These are phyloP conservation scores for Serranus cabrilla DNA, from an alignment of 2,797 vertebrate genomes.

Conservation along the genomic window DNA sequence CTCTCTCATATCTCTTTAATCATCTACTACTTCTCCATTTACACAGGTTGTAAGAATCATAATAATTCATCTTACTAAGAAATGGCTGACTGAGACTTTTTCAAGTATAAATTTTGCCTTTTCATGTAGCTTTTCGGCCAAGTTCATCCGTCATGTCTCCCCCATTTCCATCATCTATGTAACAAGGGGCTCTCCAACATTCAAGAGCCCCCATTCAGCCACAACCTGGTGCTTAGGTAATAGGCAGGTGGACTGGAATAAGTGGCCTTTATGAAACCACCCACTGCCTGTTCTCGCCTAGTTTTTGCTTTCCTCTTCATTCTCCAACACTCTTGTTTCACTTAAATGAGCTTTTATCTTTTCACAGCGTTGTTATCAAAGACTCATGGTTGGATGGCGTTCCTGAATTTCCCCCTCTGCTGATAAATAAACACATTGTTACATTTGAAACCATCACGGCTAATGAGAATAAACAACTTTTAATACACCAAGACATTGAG, in stretches of 20 bases:
- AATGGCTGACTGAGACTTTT: conserved; percentile 5
- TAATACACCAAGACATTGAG: conserved; percentile 22
- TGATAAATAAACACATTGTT: conserved; percentile 54
- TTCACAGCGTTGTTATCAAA: conserved; percentile 35
- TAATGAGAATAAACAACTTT: conserved; percentile 63
- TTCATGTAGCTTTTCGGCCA: conserved; percentile 10
- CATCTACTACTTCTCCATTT: not conserved
- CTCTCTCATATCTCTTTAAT: not conserved
- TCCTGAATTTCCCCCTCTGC: conserved; percentile 53
- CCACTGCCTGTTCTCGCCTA: conserved; percentile 25
- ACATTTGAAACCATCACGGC: conserved; percentile 52
- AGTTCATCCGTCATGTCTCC: conserved; percentile 14
- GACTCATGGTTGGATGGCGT: conserved; percentile 49
- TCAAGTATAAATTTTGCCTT: not conserved
- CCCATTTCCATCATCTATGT: conserved; percentile 40
- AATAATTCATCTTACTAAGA: not conserved
- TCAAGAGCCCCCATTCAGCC: conserved; percentile 33
- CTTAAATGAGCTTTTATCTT: conserved; percentile 57
- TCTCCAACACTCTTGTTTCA: conserved; percentile 16
- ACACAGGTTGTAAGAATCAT: not conserved
- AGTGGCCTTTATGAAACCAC: conserved; percentile 61
- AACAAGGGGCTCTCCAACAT: conserved; percentile 33
- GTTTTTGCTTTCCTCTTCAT: conserved; percentile 14
- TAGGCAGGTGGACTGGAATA: conserved; percentile 54
- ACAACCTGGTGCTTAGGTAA: conserved; percentile 63